Percentiles rank a stretch among this genome's conserved stretches.
These are phyloP conservation scores for Gortyna flavago DNA, from an alignment of 2,888 invertebrate species.

Conservation along the genomic window DNA sequence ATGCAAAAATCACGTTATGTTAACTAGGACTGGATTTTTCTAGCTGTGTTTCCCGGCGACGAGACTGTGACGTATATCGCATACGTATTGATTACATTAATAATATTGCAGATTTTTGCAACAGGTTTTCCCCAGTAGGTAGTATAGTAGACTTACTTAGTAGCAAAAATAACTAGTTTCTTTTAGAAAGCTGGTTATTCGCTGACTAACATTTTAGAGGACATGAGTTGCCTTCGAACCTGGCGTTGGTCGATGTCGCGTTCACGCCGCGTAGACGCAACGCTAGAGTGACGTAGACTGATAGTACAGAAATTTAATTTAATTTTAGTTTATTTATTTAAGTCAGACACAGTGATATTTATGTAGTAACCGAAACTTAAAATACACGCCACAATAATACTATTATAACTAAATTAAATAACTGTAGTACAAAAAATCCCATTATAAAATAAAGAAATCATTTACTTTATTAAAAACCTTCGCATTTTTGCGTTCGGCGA, in stretches of 20 bases:
- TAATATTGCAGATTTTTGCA: not conserved
- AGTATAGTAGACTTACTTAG: not conserved
- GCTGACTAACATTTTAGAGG: not conserved
- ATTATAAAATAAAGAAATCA: too few species aligned
- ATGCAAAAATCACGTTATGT: slow-evolving; percentile 39
- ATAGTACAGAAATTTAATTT: not conserved
- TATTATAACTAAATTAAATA: too few species aligned
- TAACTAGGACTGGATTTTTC: slow-evolving; percentile 35
- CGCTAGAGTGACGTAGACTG: not conserved
- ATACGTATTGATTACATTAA: slow-evolving; percentile 10
- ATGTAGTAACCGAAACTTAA: too few species aligned
- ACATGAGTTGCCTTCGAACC: not conserved
- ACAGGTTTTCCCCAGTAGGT: not conserved
- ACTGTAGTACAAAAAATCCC: too few species aligned
- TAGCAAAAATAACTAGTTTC: slow-evolving; percentile 3
- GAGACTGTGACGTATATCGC: slow-evolving; percentile 19
- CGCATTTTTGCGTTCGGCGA: too few species aligned
- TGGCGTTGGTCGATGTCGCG: not conserved
- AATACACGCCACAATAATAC: too few species aligned
- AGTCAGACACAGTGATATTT: too few species aligned
- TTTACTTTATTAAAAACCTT: too few species aligned
- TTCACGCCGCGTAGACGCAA: not conserved
- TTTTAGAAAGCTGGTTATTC: not conserved
- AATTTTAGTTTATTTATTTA: too few species aligned
- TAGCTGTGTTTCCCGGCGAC: slow-evolving; percentile 29